Percentiles rank a stretch among this genome's conserved stretches.
These are phyloP conservation scores for Centruroides vittatus DNA, from an alignment of 1,140 invertebrate species.

Conservation along the genomic window DNA sequence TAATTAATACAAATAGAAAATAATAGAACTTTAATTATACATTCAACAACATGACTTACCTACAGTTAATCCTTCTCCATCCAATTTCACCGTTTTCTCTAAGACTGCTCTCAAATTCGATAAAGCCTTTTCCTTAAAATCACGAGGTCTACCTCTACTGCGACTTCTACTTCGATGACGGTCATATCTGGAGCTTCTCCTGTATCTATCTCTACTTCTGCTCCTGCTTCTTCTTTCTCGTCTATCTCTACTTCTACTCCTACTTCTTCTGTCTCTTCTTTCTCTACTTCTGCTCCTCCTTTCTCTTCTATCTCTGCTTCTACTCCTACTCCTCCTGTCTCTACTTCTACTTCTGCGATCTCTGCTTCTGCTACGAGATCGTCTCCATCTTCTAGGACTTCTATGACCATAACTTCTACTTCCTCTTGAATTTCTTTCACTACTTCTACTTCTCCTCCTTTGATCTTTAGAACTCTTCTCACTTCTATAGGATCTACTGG, in stretches of 20 bases:
- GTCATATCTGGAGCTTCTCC: background rate
- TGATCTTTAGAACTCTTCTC: too few species aligned
- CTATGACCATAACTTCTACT: constrained; percentile 5
- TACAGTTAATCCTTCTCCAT: constrained; percentile 1
- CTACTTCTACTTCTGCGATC: background rate
- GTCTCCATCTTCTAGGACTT: background rate
- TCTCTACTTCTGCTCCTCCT: constrained; percentile 11
- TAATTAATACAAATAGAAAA: too few species aligned
- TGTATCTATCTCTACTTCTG: background rate
- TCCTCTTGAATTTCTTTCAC: background rate
- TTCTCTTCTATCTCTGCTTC: constrained; percentile 1
- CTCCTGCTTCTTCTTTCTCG: background rate
- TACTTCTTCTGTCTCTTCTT: background rate
- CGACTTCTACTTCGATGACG: constrained; percentile 3
- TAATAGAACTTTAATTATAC: too few species aligned
- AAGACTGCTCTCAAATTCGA: background rate
- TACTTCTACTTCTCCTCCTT: too few species aligned
- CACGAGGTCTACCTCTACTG: constrained; percentile 1
- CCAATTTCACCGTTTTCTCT: constrained; percentile 1
- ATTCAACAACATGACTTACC: too few species aligned
- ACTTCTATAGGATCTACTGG: too few species aligned
- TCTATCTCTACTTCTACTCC: constrained; percentile 10
- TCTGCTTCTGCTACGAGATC: constrained; percentile 4
- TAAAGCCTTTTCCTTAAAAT: too few species aligned
- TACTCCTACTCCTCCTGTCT: background rate